A percentile compares a stretch with the other conserved stretches of the same genome.
phyloP scores from a whole-genome alignment of 2,797 vertebrate genomes.

The Hemitrygon akajei region DNA sequence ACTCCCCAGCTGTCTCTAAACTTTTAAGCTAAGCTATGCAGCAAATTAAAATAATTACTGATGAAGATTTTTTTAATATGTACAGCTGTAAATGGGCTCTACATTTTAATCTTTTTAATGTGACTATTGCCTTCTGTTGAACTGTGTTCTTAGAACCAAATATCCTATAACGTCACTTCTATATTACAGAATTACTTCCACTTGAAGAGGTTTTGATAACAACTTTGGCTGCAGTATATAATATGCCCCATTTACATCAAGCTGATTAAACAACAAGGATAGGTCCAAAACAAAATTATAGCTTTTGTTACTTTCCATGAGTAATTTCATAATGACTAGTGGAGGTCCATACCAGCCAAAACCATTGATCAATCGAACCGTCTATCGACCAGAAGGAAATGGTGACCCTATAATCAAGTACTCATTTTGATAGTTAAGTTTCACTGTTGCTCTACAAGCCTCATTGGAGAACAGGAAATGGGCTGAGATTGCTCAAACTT shows the following conservation, averaged over 20 bases:
- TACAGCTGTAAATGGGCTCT: background rate
- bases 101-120: slow-evolving; percentile 9
- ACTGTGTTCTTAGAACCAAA: background rate
- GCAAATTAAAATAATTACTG: slow-evolving; percentile 51
- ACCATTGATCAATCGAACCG: background rate
- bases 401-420: background rate
- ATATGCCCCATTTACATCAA: background rate
- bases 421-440: too few relatives aligned
- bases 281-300: background rate
- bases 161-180: background rate
- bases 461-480: background rate
- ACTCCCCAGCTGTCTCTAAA: slow-evolving; percentile 43
- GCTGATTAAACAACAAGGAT: background rate
- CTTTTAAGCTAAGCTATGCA: slow-evolving; percentile 49
- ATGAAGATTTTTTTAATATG: slow-evolving; percentile 47
- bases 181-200: background rate
- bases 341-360: background rate
- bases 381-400: too few relatives aligned
- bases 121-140: background rate
- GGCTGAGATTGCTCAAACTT: background rate
- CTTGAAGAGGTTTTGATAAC: background rate
- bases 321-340: background rate
- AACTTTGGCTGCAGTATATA: background rate
- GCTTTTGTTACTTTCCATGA: too few relatives aligned
- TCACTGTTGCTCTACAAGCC: background rate